Evolutionary conservation across 2,797 vertebrate species (phyloP).

Genomic region (Poeciliopsis paucimaculata): DNA sequence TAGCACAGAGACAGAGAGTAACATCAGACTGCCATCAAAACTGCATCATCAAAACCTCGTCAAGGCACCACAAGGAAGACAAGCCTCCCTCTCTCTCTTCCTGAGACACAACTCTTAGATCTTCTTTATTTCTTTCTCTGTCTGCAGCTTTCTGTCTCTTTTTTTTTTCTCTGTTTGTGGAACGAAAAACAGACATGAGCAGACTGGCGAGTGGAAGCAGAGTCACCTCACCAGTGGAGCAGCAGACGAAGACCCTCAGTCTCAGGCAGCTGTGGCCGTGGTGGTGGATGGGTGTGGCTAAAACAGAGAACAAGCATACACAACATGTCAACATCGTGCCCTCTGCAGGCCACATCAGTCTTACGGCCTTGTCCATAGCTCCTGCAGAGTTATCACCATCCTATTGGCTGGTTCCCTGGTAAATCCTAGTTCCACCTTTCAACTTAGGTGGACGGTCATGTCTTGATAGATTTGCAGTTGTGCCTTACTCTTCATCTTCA

Average conservation of each 20-base stretch:
- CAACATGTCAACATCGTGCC: slow-evolving; percentile 59
- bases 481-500: not conserved
- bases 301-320: slow-evolving; percentile 47
- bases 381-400: not conserved
- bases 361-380: not conserved
- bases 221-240: slow-evolving; percentile 88
- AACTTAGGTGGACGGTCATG: not conserved
- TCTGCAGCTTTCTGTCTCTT: slow-evolving; percentile 7
- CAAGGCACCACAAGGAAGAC: slow-evolving; percentile 32
- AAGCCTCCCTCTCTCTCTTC: slow-evolving; percentile 8
- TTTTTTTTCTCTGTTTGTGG: slow-evolving; percentile 35
- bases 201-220: not conserved
- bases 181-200: slow-evolving; percentile 20
- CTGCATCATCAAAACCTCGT: slow-evolving; percentile 51
- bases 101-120: slow-evolving; percentile 47
- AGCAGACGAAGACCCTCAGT: slow-evolving; percentile 96
- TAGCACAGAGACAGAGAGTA: slow-evolving; percentile 52
- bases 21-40: slow-evolving; percentile 57
- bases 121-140: slow-evolving; percentile 21
- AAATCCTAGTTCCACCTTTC: not conserved
- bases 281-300: slow-evolving; percentile 93
- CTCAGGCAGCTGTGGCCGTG: slow-evolving; percentile 93
- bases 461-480: not conserved
- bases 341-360: slow-evolving; percentile 58
- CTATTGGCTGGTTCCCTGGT: not conserved